Percentiles rank a stretch among this genome's conserved stretches.
phyloP scores from a whole-genome alignment of 2,113 vertebrate species.

The Scortum barcoo region DNA sequence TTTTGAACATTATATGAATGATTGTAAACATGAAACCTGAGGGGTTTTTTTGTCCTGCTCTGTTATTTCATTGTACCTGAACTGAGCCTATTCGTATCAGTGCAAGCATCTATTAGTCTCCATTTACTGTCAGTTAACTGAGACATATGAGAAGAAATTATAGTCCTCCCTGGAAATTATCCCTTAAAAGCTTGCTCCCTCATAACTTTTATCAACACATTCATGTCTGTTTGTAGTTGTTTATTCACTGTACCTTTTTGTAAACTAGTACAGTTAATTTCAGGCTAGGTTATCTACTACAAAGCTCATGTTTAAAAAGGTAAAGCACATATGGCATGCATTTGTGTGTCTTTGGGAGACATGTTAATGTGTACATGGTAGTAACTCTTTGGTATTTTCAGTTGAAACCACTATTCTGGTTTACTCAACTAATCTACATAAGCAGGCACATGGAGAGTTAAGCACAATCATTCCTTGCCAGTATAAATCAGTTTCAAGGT shows the following conservation, averaged over 20 bases:
- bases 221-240: background rate
- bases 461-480: conserved; percentile 9
- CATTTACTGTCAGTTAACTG: conserved; percentile 7
- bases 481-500: conserved; percentile 37
- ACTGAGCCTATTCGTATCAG: background rate
- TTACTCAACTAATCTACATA: background rate
- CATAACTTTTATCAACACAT: background rate
- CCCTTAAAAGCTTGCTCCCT: conserved; percentile 1
- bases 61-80: background rate
- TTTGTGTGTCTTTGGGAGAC: background rate
- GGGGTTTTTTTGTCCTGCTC: background rate
- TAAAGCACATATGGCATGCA: background rate
- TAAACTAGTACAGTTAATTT: background rate
- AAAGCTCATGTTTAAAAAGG: background rate
- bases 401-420: background rate
- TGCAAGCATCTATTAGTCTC: background rate
- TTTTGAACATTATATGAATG: background rate
- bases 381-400: background rate
- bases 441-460: background rate
- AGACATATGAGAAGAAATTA: conserved; percentile 4
- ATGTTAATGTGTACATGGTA: background rate
- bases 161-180: conserved; percentile 7
- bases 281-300: background rate
- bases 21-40: background rate
- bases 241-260: background rate